Percentiles rank a stretch among this genome's conserved stretches.
Conservation (phyloP, 1,140 invertebrate species). For the Bombus difficillimus region DNA sequence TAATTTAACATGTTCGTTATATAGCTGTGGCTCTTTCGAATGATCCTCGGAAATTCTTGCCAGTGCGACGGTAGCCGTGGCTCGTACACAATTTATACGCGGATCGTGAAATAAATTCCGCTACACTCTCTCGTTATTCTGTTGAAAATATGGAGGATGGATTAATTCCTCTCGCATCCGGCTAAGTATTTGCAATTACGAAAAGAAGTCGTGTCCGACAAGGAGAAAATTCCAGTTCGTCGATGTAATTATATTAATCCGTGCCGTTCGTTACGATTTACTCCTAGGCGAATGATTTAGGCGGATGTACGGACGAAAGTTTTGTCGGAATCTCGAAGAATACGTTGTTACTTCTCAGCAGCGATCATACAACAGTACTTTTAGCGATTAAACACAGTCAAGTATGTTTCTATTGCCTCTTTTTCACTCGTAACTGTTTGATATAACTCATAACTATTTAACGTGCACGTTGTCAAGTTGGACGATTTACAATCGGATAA, state of each 20-base stretch:
- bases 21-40: not conserved
- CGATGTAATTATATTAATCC: constrained; percentile 2
- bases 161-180: constrained; percentile 27
- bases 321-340: not conserved
- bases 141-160: not conserved
- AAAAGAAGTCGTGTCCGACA: not conserved
- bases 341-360: not conserved
- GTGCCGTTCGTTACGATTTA: not conserved
- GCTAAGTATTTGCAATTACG: not conserved
- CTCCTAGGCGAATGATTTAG: not conserved
- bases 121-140: not conserved
- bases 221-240: not conserved
- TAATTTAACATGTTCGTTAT: constrained; percentile 9
- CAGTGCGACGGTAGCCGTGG: not conserved
- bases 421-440: not conserved
- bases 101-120: constrained; percentile 28
- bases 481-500: not conserved
- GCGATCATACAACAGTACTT: not conserved
- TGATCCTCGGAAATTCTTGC: not conserved
- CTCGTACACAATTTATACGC: constrained; percentile 4
- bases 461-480: not conserved
- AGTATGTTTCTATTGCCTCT: not conserved
- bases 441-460: not conserved
- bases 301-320: not conserved
- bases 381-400: not conserved